phyloP scores from a whole-genome alignment of 2,888 invertebrate genomes.

The Emmelina monodactyla region DNA sequence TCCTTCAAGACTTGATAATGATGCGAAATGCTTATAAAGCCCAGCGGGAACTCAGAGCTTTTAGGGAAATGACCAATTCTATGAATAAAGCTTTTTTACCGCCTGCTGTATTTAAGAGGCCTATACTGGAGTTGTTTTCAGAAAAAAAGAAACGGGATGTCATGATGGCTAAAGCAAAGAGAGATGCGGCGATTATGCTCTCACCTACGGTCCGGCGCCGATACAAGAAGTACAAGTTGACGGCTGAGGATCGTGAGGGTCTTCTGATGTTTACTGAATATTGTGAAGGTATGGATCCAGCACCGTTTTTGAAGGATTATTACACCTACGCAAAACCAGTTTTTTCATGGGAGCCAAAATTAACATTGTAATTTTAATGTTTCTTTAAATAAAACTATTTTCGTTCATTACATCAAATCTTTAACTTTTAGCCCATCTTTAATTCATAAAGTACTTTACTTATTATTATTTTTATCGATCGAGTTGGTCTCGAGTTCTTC shows the following conservation, averaged over 20 bases:
- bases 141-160: slow-evolving; percentile 36
- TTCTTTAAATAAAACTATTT: no score
- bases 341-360: slow-evolving; percentile 24
- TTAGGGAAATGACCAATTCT: slow-evolving; percentile 51
- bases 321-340: slow-evolving; percentile 37
- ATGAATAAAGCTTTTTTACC: slow-evolving; percentile 54
- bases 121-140: slow-evolving; percentile 36
- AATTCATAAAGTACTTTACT: no score
- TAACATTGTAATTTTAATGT: no score
- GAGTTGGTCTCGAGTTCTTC: no score
- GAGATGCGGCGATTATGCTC: slow-evolving; percentile 19
- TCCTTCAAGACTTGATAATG: slow-evolving; percentile 48
- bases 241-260: slow-evolving; percentile 39
- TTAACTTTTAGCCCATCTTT: no score
- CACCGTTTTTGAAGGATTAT: slow-evolving; percentile 38
- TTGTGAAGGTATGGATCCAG: slow-evolving; percentile 49
- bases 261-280: slow-evolving; percentile 47
- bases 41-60: slow-evolving; percentile 43
- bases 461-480: no score
- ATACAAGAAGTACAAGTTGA: slow-evolving; percentile 32
- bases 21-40: slow-evolving; percentile 50
- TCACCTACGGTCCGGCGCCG: slow-evolving; percentile 23
- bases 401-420: no score
- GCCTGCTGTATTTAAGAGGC: slow-evolving; percentile 34
- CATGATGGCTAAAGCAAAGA: slow-evolving; percentile 28